phyloP scores from a whole-genome alignment of 30 jellyfish, hydroid and myxozoan species.

The Calvadosia cruxmelitensis region DNA sequence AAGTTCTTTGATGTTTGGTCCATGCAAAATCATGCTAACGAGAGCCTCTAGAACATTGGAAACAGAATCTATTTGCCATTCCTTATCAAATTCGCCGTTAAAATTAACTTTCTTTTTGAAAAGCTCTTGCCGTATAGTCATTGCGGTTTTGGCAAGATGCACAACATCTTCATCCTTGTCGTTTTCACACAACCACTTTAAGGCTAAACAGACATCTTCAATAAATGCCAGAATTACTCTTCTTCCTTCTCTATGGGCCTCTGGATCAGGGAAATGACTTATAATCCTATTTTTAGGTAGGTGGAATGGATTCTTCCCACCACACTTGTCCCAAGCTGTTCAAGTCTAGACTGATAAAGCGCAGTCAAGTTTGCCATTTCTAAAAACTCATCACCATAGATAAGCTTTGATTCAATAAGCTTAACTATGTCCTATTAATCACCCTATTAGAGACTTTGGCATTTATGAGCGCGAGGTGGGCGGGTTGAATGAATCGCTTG shows the following conservation, averaged over 20 bases:
- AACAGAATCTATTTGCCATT: not conserved
- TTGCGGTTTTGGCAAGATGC: slow-evolving; percentile 2
- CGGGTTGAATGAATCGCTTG: no score
- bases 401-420: no score
- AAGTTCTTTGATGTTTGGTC: slow-evolving; percentile 9
- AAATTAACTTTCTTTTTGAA: not conserved
- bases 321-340: slow-evolving; percentile 6
- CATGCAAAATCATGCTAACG: slow-evolving; percentile 12
- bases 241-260: slow-evolving; percentile 2
- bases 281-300: not conserved
- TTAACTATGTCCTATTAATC: no score
- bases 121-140: slow-evolving; percentile 4
- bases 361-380: not conserved
- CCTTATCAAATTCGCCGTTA: slow-evolving; percentile 1
- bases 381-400: no score
- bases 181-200: not conserved
- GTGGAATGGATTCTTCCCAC: slow-evolving; percentile 4
- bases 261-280: not conserved
- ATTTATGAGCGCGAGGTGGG: no score
- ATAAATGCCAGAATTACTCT: not conserved
- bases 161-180: slow-evolving; percentile 14
- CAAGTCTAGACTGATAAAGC: slow-evolving; percentile 3
- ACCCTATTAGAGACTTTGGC: no score
- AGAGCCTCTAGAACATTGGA: not conserved
- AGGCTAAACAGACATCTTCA: slow-evolving; percentile 5